phyloP scores from a whole-genome alignment of 1,140 invertebrate genomes.

The Drosophila grimshawi region DNA sequence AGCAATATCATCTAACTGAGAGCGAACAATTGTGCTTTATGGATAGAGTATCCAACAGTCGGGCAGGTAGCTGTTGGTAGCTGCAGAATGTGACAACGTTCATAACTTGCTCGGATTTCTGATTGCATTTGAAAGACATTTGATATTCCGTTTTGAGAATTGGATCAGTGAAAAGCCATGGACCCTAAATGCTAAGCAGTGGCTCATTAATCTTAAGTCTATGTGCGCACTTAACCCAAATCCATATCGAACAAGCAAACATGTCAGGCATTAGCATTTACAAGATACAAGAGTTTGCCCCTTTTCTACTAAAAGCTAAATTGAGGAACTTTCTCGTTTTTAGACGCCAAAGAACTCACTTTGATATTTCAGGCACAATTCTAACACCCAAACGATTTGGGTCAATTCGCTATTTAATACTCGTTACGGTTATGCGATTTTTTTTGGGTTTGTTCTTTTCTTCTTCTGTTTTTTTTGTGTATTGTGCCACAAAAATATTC shows the following conservation, averaged over 20 bases:
- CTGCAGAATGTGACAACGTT: neutral
- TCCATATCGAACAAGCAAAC: constrained; percentile 23
- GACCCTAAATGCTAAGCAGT: constrained; percentile 16
- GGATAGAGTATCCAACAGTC: neutral
- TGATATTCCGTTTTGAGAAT: neutral
- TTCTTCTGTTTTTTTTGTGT: neutral
- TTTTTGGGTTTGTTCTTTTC: neutral
- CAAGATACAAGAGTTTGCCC: constrained; percentile 1
- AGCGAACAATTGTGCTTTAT: neutral
- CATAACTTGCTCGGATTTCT: neutral
- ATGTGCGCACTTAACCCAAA: constrained; percentile 41
- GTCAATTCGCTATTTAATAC: constrained; percentile 70
- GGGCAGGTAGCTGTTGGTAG: neutral
- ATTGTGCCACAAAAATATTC: constrained; percentile 17
- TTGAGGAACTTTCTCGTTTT: constrained; percentile 26
- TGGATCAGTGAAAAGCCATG: constrained; percentile 12
- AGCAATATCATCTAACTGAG: too few relatives aligned
- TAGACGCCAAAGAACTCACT: neutral
- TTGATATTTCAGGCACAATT: constrained; percentile 41
- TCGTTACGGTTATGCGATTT: constrained; percentile 64
- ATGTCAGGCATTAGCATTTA: constrained; percentile 44
- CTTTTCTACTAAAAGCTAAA: neutral
- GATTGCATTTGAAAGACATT: constrained; percentile 7
- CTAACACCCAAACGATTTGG: constrained; percentile 49
- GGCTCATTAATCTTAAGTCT: constrained; percentile 26